Evolutionary conservation across 2,113 vertebrate species (phyloP), one percentile per base, ranked within the genome.

Genomic region (Ageneiosus marmoratus): DNA sequence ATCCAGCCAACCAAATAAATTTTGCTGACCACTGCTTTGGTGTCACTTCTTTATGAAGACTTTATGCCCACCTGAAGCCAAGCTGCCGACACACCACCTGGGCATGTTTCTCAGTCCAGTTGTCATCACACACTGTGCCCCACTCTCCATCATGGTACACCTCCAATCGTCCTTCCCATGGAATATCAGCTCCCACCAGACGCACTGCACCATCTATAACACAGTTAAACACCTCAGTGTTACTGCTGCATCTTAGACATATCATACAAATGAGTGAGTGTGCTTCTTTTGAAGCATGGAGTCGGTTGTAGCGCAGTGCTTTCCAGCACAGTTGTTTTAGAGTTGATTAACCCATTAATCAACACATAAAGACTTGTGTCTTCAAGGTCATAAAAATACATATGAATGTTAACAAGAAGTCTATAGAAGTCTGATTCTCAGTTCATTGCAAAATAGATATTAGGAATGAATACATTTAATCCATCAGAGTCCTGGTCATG

Each of bases 81-180:
- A 94, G 89, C 85, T 94, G 93, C 63, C 88, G 86, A 55, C 93
- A 94, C 44, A 94, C 93, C 69, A 94, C 93, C 81, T 92, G 90
- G 15, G 93, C 90, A 3, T 90, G 90, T 48, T 85, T 82, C 41
- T 89, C 76, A 0, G 88, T 92, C 93, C 93, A 94, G 88, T 83
- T 88, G 80, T 92, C 92, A 18, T 94, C 93, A 85, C 93, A 94
- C 34, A 94, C 93, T 1, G 92, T 91, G 51, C 93, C 93, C 93
- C 93, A 94, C 34, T 90, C 75, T 41, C 91, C 92, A 51, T 85
- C 77, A 2, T 91, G 82, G 84, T 93, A 93, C 46, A 93, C 83
- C 80, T 94, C 93, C 76, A 94, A 76, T 0, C 93, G 90, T 1
- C 93, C 93, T 78, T 92, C 79, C 90, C 85, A 88, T 10, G 85